Evolutionary conservation across 2,888 invertebrate species (phyloP).

Genomic region (Nomada fucata): DNA sequence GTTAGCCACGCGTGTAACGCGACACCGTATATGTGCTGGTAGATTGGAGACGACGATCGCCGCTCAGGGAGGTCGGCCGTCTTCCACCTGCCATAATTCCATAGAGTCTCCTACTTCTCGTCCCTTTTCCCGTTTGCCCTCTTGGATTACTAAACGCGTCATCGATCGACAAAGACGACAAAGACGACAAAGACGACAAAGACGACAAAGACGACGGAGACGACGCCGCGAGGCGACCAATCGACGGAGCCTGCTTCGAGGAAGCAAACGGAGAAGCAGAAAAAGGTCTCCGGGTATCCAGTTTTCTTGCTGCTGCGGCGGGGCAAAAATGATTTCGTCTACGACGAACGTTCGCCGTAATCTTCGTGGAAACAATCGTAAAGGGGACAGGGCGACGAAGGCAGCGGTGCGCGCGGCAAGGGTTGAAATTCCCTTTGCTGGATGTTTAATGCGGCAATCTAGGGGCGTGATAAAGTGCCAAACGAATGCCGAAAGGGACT

Average conservation of each 20-base stretch:
- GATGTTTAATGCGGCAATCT: slow-evolving; percentile 84
- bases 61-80: slow-evolving; percentile 79
- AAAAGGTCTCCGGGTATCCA: slow-evolving; percentile 23
- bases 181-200: no score
- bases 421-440: slow-evolving; percentile 82
- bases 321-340: neutral
- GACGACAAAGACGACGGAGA: slow-evolving; percentile 37
- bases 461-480: slow-evolving; percentile 83
- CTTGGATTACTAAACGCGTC: slow-evolving; percentile 64
- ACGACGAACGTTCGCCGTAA: slow-evolving; percentile 7
- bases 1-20: slow-evolving; percentile 75
- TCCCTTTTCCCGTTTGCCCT: slow-evolving; percentile 44
- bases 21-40: slow-evolving; percentile 73
- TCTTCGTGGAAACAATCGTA: slow-evolving; percentile 32
- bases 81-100: slow-evolving; percentile 81
- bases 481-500: slow-evolving; percentile 83
- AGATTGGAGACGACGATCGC: slow-evolving; percentile 75
- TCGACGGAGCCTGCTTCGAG: no score
- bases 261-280: neutral
- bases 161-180: slow-evolving; percentile 48
- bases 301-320: no score
- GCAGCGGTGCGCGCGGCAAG: slow-evolving; percentile 51
- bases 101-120: slow-evolving; percentile 53
- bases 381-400: slow-evolving; percentile 5
- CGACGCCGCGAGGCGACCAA: no score